These are phyloP conservation scores for Arctia plantaginis DNA, from an alignment of 2,888 invertebrate species.

Conservation along the genomic window DNA sequence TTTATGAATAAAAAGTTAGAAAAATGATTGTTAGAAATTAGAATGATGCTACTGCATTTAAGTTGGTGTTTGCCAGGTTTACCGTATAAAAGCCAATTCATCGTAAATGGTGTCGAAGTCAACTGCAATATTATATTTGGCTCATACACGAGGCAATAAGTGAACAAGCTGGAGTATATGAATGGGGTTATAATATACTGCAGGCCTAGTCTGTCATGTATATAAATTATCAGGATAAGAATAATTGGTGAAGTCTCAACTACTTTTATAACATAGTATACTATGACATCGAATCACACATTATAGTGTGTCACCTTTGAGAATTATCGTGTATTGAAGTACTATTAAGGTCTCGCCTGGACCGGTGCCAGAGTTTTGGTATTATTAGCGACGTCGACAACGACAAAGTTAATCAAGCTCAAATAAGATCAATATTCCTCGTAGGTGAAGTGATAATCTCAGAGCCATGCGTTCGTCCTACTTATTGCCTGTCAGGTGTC, in stretches of 20 bases:
- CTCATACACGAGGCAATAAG: slow-evolving; percentile 1
- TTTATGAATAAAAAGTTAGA: not conserved
- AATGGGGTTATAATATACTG: not conserved
- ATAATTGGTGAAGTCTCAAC: not conserved
- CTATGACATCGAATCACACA: slow-evolving; percentile 61
- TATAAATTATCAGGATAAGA: not conserved
- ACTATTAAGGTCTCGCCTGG: slow-evolving; percentile 84
- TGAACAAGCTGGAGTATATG: not conserved
- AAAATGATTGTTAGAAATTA: too few relatives aligned
- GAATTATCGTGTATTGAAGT: slow-evolving; percentile 83
- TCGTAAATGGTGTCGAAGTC: not conserved
- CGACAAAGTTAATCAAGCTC: slow-evolving; percentile 86
- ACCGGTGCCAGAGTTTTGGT: slow-evolving; percentile 79
- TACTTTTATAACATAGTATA: slow-evolving; percentile 5
- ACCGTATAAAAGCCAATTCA: not conserved
- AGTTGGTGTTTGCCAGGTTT: not conserved
- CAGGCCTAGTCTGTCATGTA: not conserved
- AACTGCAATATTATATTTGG: not conserved
- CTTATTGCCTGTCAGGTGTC: slow-evolving; percentile 65
- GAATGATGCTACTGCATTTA: not conserved
- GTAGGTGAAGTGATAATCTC: slow-evolving; percentile 75
- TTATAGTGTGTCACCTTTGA: slow-evolving; percentile 76
- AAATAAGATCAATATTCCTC: slow-evolving; percentile 85
- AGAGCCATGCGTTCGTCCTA: slow-evolving; percentile 63
- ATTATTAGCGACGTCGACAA: slow-evolving; percentile 83